Conservation (phyloP, 37 sponge, comb jelly and placozoan genomes). For the Halisarca cf. caerulea region DNA sequence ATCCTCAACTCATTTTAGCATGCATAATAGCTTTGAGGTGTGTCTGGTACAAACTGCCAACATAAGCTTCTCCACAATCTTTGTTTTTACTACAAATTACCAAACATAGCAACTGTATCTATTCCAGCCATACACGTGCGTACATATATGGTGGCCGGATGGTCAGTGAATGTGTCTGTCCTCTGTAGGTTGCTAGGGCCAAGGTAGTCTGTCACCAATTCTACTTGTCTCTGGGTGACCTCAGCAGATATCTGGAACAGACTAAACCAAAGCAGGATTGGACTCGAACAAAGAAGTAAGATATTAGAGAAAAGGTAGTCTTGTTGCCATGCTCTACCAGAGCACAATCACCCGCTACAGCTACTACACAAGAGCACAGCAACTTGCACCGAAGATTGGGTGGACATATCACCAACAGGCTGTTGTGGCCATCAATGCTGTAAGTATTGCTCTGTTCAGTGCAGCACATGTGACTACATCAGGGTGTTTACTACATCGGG, state of each 20-base stretch:
- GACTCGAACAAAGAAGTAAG: conserved; percentile 56
- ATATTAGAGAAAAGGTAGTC: not conserved
- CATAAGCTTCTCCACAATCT: no score
- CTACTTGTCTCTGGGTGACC: conserved; percentile 78
- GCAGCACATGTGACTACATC: not conserved
- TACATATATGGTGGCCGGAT: not conserved
- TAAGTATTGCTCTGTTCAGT: conserved; percentile 30
- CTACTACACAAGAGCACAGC: conserved; percentile 72
- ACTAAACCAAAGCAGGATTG: conserved; percentile 47
- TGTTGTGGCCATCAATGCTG: conserved; percentile 72
- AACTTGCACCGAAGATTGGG: conserved; percentile 78
- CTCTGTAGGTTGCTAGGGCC: conserved; percentile 52
- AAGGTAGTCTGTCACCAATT: conserved; percentile 55
- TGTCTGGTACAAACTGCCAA: no score
- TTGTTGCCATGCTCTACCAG: not conserved
- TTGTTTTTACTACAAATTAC: no score
- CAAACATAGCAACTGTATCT: no score
- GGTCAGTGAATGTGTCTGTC: no score
- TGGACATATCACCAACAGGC: conserved; percentile 88
- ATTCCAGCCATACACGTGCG: no score
- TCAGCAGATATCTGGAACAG: conserved; percentile 66
- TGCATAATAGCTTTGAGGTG: no score
- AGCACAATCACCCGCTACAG: conserved; percentile 36
- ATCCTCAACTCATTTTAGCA: no score
- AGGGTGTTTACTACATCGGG: not conserved